Evolutionary conservation across 2,113 vertebrate genomes (phyloP).

Genomic region (Mastomys natalensis): DNA sequence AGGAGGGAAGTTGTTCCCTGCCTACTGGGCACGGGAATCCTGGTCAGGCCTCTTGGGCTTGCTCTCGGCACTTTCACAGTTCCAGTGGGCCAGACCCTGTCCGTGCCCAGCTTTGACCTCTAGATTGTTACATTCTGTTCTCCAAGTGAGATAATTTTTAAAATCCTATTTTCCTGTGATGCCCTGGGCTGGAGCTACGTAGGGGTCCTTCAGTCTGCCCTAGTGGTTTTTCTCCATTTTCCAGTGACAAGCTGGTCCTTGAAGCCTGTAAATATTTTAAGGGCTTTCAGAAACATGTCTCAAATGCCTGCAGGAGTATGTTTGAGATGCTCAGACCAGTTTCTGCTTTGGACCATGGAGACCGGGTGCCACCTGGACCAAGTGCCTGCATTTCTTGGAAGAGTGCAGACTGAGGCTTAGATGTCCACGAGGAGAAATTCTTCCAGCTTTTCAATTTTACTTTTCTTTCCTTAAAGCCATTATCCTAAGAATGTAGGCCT

Average conservation of each 20-base stretch:
- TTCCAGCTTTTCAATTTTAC: background rate
- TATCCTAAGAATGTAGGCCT: background rate
- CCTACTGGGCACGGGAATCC: background rate
- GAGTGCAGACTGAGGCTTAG: background rate
- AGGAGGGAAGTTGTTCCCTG: background rate
- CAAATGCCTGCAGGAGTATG: background rate
- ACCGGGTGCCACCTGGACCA: background rate
- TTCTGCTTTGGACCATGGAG: background rate
- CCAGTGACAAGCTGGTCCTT: background rate
- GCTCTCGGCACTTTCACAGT: background rate
- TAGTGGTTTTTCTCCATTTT: background rate
- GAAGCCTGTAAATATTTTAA: background rate
- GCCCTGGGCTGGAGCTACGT: background rate
- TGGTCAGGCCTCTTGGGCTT: background rate
- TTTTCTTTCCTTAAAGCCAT: background rate
- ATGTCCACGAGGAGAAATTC: background rate
- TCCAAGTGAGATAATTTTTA: background rate
- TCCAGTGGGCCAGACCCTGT: background rate
- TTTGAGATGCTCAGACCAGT: background rate
- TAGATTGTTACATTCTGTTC: background rate
- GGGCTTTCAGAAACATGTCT: background rate
- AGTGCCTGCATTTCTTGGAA: background rate
- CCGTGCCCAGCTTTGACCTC: background rate
- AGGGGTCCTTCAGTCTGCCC: background rate
- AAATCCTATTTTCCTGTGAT: background rate